phyloP scores from a whole-genome alignment of 2,113 vertebrate genomes.

The Megatriorchis doriae region DNA sequence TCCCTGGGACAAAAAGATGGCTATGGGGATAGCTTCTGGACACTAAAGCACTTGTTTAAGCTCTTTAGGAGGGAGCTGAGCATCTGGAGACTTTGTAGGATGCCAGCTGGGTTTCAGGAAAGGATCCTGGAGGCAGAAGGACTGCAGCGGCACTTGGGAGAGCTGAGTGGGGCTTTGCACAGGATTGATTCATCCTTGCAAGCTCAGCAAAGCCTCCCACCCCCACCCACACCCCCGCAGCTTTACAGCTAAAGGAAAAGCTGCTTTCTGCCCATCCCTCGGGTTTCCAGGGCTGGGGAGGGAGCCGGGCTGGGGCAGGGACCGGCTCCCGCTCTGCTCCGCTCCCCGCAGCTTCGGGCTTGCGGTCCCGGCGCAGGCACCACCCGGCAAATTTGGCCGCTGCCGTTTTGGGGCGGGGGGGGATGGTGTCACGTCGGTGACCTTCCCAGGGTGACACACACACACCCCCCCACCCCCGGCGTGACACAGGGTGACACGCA shows the following conservation, averaged over 20 bases:
- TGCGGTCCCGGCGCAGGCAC: background rate
- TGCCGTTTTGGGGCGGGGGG: too few relatives aligned
- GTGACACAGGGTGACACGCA: background rate
- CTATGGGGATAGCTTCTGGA: background rate
- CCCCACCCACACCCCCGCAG: background rate
- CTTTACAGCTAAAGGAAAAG: background rate
- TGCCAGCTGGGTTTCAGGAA: background rate
- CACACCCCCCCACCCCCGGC: rapidly evolving
- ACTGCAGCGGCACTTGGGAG: background rate
- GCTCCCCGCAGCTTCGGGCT: background rate
- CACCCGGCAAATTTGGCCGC: background rate
- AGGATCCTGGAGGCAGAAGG: background rate
- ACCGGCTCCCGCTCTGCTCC: background rate
- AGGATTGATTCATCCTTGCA: background rate
- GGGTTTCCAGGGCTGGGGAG: background rate
- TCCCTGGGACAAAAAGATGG: background rate
- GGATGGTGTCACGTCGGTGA: background rate
- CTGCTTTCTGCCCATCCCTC: background rate
- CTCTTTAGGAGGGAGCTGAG: background rate
- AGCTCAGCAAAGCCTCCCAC: background rate
- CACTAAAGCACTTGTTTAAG: rapidly evolving
- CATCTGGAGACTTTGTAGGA: background rate
- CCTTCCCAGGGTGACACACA: background rate
- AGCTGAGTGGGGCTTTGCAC: background rate
- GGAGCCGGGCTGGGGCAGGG: background rate